These are phyloP conservation scores for Lepetodrilus schrolli DNA, from an alignment of 2,888 invertebrate genomes.

Conservation along the genomic window DNA sequence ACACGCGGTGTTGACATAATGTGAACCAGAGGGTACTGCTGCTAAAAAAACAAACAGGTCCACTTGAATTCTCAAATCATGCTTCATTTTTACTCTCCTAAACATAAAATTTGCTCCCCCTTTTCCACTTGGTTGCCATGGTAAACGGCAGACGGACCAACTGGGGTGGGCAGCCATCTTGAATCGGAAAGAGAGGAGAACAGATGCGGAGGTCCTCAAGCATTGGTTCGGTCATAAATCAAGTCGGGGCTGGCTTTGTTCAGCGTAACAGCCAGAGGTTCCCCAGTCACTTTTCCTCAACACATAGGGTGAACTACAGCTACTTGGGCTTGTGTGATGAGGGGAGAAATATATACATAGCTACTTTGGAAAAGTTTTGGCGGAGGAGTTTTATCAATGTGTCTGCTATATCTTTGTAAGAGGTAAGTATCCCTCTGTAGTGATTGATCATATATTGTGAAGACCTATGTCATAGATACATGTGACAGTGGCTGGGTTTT, in stretches of 20 bases:
- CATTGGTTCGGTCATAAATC: slow-evolving; percentile 8
- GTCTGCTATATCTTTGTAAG: background rate
- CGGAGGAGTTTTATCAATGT: background rate
- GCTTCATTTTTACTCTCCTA: background rate
- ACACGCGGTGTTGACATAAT: no score
- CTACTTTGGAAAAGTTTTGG: background rate
- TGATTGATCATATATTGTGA: no score
- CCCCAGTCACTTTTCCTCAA: background rate
- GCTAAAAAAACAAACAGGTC: slow-evolving; percentile 17
- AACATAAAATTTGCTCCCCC: slow-evolving; percentile 20
- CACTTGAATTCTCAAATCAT: background rate
- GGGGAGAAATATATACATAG: background rate
- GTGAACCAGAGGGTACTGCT: no score
- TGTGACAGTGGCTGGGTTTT: no score
- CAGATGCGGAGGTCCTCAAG: background rate
- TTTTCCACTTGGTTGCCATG: slow-evolving; percentile 11
- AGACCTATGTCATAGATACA: no score
- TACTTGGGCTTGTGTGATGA: background rate
- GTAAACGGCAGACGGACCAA: slow-evolving; percentile 18
- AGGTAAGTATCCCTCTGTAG: no score
- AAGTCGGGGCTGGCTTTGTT: slow-evolving; percentile 14
- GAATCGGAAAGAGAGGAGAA: background rate
- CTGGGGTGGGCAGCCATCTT: slow-evolving; percentile 23
- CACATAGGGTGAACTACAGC: background rate
- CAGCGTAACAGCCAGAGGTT: background rate